A percentile compares a stretch with the other conserved stretches of the same genome.
Conservation (phyloP, 2,113 vertebrate genomes). For the Nycticryphes semicollaris region DNA sequence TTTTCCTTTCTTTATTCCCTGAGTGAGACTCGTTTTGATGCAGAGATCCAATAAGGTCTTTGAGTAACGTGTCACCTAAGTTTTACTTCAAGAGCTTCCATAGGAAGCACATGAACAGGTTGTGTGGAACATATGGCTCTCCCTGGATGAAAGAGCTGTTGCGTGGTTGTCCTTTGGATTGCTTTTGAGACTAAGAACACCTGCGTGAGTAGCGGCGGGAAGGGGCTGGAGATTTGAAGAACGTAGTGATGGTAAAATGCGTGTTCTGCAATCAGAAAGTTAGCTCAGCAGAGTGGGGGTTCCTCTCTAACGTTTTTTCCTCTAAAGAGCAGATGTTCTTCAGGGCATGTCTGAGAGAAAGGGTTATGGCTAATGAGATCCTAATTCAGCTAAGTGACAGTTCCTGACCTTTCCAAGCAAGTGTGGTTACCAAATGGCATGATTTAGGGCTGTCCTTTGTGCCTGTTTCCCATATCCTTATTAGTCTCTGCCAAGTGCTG, state of each 20-base stretch:
- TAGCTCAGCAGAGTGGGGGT: not conserved
- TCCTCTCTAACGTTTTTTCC: not conserved
- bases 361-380: not conserved
- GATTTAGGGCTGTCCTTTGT: conserved; percentile 5
- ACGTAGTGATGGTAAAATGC: not conserved
- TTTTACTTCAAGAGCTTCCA: not conserved
- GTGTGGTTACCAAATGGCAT: not conserved
- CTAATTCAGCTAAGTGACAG: not conserved
- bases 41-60: not conserved
- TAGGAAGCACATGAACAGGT: not conserved
- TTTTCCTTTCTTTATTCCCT: not conserved
- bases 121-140: not conserved
- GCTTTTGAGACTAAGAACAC: not conserved
- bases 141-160: not conserved
- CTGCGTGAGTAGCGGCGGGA: not conserved
- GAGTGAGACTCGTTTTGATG: not conserved
- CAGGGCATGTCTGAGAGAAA: not conserved
- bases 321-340: not conserved
- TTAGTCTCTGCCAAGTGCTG: conserved; percentile 34
- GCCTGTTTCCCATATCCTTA: not conserved
- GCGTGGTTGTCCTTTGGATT: not conserved
- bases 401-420: not conserved
- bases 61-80: not conserved
- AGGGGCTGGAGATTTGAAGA: not conserved
- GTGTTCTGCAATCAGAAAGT: not conserved